Evolutionary conservation across 2,888 invertebrate genomes (phyloP).

Genomic region (Philopedon plagiatum): DNA sequence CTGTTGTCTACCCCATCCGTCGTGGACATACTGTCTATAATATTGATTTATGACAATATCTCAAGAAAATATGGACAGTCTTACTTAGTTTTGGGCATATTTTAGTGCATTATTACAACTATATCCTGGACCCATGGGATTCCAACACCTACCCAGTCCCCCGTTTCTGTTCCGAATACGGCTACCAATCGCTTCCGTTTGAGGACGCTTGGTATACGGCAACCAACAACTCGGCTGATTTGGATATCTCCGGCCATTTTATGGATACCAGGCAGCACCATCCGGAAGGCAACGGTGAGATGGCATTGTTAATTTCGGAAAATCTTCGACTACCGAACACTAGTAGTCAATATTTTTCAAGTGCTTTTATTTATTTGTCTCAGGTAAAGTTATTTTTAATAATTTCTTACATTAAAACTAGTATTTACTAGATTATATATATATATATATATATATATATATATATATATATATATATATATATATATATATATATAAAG

Average conservation of each 20-base stretch:
- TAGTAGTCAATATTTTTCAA: slow-evolving; percentile 73
- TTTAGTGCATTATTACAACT: slow-evolving; percentile 91
- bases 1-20: too few species aligned
- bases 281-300: slow-evolving; percentile 78
- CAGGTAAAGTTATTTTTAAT: slow-evolving; percentile 77
- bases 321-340: slow-evolving; percentile 75
- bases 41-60: too few species aligned
- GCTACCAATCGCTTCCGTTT: slow-evolving; percentile 91
- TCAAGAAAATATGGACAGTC: too few species aligned
- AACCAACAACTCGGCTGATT: slow-evolving; percentile 70
- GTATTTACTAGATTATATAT: background rate
- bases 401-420: background rate
- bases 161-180: slow-evolving; percentile 96
- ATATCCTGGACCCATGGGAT: slow-evolving; percentile 86
- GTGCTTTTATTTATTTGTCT: slow-evolving; percentile 84
- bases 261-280: slow-evolving; percentile 90
- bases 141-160: slow-evolving; percentile 82
- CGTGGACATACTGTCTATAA: too few species aligned
- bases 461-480: too few species aligned
- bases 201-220: slow-evolving; percentile 77
- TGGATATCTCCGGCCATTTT: slow-evolving; percentile 73
- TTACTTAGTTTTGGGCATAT: background rate
- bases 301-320: slow-evolving; percentile 74
- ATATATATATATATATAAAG: background rate
- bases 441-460: too few species aligned